Evolutionary conservation across 2,113 vertebrate species (phyloP), one percentile per base, ranked within the genome.

Genomic region (Mionectes macconnelli): DNA sequence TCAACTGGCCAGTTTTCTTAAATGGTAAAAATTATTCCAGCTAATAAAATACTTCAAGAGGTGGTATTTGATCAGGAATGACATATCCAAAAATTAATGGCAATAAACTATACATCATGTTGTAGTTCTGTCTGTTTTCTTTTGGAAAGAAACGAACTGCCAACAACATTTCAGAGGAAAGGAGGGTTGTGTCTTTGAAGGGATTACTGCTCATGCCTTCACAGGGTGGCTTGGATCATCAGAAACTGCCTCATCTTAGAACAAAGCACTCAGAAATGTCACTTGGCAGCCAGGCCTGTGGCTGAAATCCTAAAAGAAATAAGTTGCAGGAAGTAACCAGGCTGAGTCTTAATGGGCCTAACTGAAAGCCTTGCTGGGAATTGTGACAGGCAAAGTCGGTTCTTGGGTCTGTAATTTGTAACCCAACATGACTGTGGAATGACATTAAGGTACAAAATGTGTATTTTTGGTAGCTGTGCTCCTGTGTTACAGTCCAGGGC

Each of bases 71-170:
- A 53, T 88, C 73, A 76, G 85, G 91, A 97, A 93, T 78, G 96
- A 87, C 62, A 53, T 19, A 60, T 55, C 47, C 28, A 81, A 87
- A 90, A 87, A 28, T 50, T 18, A 31, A 90, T 81, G 91, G 52
- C 93, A 97, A 89, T 96, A 86, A 93, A 89, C 66, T 87, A 68
- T 64, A 80, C 96, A 96, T 93, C 83, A 57, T 14, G 53, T 93
- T 89, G 88, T 64, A 25, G 4, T 94, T 90, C 80, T 96, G 90
- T 74, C 85, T 91, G 30, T 80, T 95, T 83, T 91, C 56, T 45
- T 96, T 95, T 84, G 90, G 96, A 96, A 96, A 95, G 24, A 31
- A 96, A 33, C 35, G 69, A 44, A 77, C 84, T 59, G 39, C 45
- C 80, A 92, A 30, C 49, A 7, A 85, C 55, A 79, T 87, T 63